Evolutionary conservation across 2,113 vertebrate genomes (phyloP), one percentile per base, ranked within the genome.

Genomic region (Cebidichthys violaceus): DNA sequence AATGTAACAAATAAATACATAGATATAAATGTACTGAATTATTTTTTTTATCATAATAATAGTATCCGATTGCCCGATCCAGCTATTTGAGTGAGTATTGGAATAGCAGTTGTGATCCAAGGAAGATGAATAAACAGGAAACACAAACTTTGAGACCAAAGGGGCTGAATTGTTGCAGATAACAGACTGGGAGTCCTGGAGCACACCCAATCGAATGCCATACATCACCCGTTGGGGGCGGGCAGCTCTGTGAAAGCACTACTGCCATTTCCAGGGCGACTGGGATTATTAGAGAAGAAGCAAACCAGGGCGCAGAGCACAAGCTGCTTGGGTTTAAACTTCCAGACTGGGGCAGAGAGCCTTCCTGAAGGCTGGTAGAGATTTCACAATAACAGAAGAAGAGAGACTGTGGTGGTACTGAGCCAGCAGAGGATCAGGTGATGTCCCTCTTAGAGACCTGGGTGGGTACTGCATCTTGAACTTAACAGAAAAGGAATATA

Each of bases 391-490:
- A 75, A 74, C n/a, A 24, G 9, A 24, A 8, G 4, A 24, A 8
- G 4, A 29, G 14, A 66, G 64, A 77, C 70, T 65, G 55, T 37
- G 17, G 31, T 79, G 43, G 33, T 70, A 54, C 70, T 9, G 13
- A 72, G 4, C 52, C 41, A 61, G 39, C 41, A 2, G 62, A 61
- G 39, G 55, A 68, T 65, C 37, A 43, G 67, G 72, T 72, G 13
- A 79, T 61, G 57, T 54, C 72, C 70, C 54, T 67, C 27, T 57
- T 52, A 52, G 71, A 77, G 61, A 66, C 47, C 27, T 6, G 3
- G 64, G 35, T 67, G 35, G 47, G 22, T 22, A 31, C 50, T 81
- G 69, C 35, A 27, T 15, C 24, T 29, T 13, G 13, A 14, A 57
- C 5, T 27, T 57, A 24, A 27, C 22, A 15, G 13, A 8, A 29